Percentiles rank a stretch among this genome's conserved stretches.
Conservation (phyloP, 2,797 vertebrate genomes). For the Trichosurus vulpecula region DNA sequence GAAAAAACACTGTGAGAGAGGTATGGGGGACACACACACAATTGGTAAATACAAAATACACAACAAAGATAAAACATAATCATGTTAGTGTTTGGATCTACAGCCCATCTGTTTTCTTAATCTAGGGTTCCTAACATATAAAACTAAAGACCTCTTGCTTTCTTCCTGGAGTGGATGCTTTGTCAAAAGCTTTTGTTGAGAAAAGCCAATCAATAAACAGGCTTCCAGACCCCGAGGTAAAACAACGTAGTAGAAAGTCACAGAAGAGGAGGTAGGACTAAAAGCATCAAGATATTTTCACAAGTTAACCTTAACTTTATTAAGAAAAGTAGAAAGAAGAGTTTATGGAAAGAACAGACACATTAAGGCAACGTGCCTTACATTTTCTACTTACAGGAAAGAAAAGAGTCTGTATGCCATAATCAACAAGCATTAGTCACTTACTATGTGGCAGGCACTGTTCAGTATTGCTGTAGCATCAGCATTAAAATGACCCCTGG, state of each 20-base stretch:
- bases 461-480: background rate
- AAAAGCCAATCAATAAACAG: background rate
- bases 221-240: background rate
- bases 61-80: conserved; percentile 17
- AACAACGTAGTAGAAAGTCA: background rate
- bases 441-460: background rate
- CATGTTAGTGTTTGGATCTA: background rate
- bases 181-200: conserved; percentile 7
- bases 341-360: background rate
- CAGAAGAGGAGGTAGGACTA: background rate
- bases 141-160: background rate
- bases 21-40: conserved; percentile 41
- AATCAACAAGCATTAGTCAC: conserved; percentile 10
- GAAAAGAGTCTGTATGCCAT: background rate
- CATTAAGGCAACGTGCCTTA: background rate
- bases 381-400: conserved; percentile 11
- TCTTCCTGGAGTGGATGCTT: background rate
- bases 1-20: conserved; percentile 19
- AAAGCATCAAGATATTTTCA: background rate
- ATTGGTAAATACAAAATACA: background rate
- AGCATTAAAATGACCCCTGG: conserved; percentile 39
- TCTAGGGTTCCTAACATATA: background rate
- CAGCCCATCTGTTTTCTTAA: background rate
- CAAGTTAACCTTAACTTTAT: background rate
- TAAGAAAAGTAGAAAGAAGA: background rate